Evolutionary conservation across 2,113 vertebrate species (phyloP).

Genomic region (Dissostichus mawsoni): DNA sequence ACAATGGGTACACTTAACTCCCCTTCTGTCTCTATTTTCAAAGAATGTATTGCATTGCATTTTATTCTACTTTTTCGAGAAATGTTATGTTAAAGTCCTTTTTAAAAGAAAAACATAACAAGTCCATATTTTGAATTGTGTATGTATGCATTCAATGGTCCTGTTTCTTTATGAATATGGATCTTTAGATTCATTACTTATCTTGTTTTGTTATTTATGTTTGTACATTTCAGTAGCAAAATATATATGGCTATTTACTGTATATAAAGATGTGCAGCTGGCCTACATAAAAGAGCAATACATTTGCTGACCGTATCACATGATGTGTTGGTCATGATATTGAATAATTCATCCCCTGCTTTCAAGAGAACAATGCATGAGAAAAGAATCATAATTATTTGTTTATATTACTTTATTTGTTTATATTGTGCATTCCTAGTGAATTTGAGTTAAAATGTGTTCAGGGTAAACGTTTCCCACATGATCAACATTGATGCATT

Average conservation of each 20-base stretch:
- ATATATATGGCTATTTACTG: no score
- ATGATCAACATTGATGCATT: not conserved
- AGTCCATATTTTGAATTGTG: no score
- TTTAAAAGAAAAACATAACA: not conserved
- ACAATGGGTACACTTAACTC: not conserved
- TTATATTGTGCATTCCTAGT: not conserved
- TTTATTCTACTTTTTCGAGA: no score
- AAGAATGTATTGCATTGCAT: no score
- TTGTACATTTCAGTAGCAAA: no score
- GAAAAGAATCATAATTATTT: no score
- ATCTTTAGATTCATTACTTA: not conserved
- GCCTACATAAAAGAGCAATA: not conserved
- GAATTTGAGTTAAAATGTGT: not conserved
- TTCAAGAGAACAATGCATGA: not conserved
- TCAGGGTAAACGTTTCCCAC: not conserved
- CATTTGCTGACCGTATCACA: no score
- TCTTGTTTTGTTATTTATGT: not conserved
- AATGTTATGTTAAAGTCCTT: not conserved
- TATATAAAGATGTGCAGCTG: no score
- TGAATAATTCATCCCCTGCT: not conserved
- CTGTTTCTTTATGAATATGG: not conserved
- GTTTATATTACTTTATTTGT: no score
- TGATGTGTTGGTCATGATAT: not conserved
- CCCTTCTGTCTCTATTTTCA: no score
- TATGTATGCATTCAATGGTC: not conserved